phyloP scores from a whole-genome alignment of 2,797 vertebrate species.

The Anas acuta region DNA sequence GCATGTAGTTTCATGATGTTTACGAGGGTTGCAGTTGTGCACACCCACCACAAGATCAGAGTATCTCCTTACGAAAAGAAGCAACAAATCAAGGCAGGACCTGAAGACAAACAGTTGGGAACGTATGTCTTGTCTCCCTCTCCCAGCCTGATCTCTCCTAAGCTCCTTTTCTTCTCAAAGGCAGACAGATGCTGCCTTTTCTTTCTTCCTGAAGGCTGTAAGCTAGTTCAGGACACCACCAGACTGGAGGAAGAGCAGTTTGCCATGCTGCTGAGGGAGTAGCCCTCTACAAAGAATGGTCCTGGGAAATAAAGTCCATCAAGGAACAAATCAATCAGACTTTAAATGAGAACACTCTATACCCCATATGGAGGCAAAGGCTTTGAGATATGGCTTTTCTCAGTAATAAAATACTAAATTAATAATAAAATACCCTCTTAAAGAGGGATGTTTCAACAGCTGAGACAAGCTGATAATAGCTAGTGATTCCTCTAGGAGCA shows the following conservation, averaged over 20 bases:
- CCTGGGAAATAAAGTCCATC: background rate
- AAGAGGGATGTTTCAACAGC: background rate
- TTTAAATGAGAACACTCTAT: background rate
- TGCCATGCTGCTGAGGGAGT: background rate
- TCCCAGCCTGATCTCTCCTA: background rate
- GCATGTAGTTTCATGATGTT: background rate
- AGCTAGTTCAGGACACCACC: background rate
- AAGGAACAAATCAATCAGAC: background rate
- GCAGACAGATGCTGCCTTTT: background rate
- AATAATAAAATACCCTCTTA: background rate
- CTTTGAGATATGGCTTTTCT: background rate
- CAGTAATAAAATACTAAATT: background rate
- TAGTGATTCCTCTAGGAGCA: background rate
- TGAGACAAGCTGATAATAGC: background rate
- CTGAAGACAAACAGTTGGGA: background rate
- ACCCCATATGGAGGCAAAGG: background rate
- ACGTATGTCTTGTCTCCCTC: background rate
- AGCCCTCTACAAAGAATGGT: background rate
- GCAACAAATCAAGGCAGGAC: background rate
- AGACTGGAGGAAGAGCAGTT: background rate
- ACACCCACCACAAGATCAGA: background rate
- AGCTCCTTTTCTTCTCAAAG: background rate
- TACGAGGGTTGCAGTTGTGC: background rate
- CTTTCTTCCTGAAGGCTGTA: background rate
- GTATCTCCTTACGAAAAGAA: background rate